Conservation (phyloP, 1,140 invertebrate species). For the Leguminivora glycinivorella region DNA sequence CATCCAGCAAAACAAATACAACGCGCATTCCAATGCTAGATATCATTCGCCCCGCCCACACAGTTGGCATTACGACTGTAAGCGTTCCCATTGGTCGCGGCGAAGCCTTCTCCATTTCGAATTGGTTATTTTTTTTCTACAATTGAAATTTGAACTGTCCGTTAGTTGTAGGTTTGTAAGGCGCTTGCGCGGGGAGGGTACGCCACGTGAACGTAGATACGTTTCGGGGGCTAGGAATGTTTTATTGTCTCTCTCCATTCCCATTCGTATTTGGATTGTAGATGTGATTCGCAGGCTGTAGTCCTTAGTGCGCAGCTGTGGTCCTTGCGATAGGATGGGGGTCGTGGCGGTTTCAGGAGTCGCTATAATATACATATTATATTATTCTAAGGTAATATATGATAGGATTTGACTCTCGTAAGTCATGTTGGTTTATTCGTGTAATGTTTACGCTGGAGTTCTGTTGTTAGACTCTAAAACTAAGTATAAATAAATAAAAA, state of each 20-base stretch:
- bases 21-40: conserved; percentile 78
- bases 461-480: too few species aligned
- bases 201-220: conserved; percentile 75
- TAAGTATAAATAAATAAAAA: too few species aligned
- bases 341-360: neutral
- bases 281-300: conserved; percentile 62
- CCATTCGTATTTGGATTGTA: conserved; percentile 69
- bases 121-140: conserved; percentile 78
- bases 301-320: conserved; percentile 58
- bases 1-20: conserved; percentile 76
- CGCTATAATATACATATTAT: neutral
- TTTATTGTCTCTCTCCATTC: conserved; percentile 73
- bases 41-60: conserved; percentile 77
- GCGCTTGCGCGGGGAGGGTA: conserved; percentile 72
- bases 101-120: conserved; percentile 75
- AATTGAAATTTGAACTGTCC: conserved; percentile 77
- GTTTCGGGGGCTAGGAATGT: conserved; percentile 67
- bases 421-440: too few species aligned
- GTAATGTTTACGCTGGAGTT: too few species aligned
- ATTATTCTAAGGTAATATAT: neutral
- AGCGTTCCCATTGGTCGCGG: conserved; percentile 73
- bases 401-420: neutral
- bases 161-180: conserved; percentile 67
- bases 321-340: conserved; percentile 15
- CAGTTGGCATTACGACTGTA: conserved; percentile 76